These are phyloP conservation scores for Ganaspis brasiliensis DNA, from an alignment of 2,888 invertebrate genomes.

Conservation along the genomic window DNA sequence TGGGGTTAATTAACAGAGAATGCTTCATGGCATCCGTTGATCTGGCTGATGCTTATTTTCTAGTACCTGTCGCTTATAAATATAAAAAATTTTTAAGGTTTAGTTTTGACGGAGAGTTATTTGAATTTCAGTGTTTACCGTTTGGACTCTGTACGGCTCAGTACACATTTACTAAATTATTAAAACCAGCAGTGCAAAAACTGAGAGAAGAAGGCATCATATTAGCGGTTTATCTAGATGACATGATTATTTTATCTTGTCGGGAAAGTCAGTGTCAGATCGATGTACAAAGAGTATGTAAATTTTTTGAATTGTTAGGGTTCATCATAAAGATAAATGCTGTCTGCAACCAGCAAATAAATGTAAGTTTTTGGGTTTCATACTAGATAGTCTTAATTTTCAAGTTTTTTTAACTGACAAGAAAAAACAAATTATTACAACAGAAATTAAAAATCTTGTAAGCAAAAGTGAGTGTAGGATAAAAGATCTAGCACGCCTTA, in stretches of 20 bases:
- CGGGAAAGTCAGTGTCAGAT: conserved; percentile 40
- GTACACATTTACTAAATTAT: conserved; percentile 58
- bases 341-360: conserved; percentile 32
- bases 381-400: conserved; percentile 41
- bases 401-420: conserved; percentile 19
- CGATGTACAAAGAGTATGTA: conserved; percentile 33
- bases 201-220: conserved; percentile 46
- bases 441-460: background rate
- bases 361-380: conserved; percentile 49
- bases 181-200: conserved; percentile 54
- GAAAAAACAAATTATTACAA: conserved; percentile 42
- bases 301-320: conserved; percentile 49
- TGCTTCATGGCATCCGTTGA: conserved; percentile 49
- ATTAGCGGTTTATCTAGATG: conserved; percentile 58
- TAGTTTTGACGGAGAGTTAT: conserved; percentile 37
- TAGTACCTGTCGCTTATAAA: conserved; percentile 41
- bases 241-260: conserved; percentile 50
- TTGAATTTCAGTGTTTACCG: conserved; percentile 55
- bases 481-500: conserved; percentile 48
- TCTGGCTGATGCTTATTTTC: conserved; percentile 53
- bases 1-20: conserved; percentile 35
- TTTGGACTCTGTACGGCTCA: conserved; percentile 20
- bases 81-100: conserved; percentile 54
- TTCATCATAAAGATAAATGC: conserved; percentile 53
- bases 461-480: conserved; percentile 43